Percentiles rank a stretch among this genome's conserved stretches.
Evolutionary conservation across 2,888 invertebrate genomes (phyloP).

Genomic region (Aethes cnicana): DNA sequence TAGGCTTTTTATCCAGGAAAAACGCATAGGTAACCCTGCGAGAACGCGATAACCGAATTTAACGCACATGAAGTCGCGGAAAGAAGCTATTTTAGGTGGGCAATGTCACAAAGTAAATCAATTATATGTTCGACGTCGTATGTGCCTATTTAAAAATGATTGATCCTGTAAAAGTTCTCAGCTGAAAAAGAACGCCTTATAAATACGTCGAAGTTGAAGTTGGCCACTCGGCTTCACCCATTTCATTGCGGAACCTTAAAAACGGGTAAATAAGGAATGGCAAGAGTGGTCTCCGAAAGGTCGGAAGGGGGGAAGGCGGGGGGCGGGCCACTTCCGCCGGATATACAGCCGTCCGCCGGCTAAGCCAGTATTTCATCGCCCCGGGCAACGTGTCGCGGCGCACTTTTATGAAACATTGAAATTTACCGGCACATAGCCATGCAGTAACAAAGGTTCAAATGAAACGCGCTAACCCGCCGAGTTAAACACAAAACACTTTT

Average conservation of each 20-base stretch:
- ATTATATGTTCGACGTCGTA: too few species aligned
- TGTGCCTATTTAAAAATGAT: too few species aligned
- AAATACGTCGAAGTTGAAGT: conserved; percentile 19
- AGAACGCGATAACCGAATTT: too few species aligned
- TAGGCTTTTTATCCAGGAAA: too few species aligned
- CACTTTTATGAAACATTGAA: conserved; percentile 57
- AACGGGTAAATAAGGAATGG: conserved; percentile 76
- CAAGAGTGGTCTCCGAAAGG: conserved; percentile 42
- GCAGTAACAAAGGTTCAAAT: conserved; percentile 26
- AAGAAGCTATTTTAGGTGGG: too few species aligned
- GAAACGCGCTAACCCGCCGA: conserved; percentile 2
- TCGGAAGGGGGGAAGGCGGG: conserved; percentile 34
- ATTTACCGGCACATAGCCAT: conserved; percentile 37
- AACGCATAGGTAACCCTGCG: too few species aligned
- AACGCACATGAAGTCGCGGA: too few species aligned
- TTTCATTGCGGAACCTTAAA: conserved; percentile 41
- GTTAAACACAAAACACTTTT: conserved; percentile 24
- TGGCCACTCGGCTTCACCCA: conserved; percentile 21
- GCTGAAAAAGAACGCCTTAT: too few species aligned
- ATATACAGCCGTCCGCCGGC: conserved; percentile 54
- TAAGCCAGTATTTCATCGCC: conserved; percentile 49
- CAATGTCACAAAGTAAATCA: too few species aligned
- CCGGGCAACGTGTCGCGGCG: conserved; percentile 40
- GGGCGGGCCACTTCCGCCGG: conserved; percentile 54
- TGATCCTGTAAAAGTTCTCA: too few species aligned